These are phyloP conservation scores for Thripadectes ignobilis DNA, from an alignment of 2,797 vertebrate species.

Conservation along the genomic window DNA sequence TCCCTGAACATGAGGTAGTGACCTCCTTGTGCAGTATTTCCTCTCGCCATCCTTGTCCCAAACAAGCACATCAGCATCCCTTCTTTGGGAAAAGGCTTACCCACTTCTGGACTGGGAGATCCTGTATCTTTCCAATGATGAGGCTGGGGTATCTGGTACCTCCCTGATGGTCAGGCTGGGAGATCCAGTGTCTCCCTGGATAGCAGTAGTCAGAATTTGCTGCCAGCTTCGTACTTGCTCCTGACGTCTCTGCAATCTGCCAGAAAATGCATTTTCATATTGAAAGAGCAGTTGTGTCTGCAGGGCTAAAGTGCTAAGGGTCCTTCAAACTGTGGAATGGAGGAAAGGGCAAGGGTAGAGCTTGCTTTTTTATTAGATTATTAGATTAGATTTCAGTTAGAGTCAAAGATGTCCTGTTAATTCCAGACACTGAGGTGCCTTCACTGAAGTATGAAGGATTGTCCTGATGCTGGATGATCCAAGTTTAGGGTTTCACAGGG, in stretches of 20 bases:
- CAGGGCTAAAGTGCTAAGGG: neutral
- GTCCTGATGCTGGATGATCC: neutral
- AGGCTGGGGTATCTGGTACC: neutral
- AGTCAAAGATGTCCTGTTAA: neutral
- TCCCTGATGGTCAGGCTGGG: neutral
- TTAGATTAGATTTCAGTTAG: neutral
- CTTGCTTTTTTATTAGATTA: neutral
- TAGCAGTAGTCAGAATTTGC: neutral
- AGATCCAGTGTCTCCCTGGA: neutral
- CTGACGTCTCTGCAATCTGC: rapidly evolving
- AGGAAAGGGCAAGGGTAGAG: neutral
- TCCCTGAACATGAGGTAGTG: rapidly evolving
- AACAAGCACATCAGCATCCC: neutral
- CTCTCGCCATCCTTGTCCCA: neutral
- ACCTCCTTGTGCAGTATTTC: rapidly evolving
- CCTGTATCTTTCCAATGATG: rapidly evolving
- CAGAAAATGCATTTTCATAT: neutral
- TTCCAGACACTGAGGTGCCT: neutral
- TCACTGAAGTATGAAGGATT: neutral
- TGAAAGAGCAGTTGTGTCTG: neutral
- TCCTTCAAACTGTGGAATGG: neutral
- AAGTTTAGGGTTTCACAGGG: neutral
- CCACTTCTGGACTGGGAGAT: neutral
- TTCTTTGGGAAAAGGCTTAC: neutral
- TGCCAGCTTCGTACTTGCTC: neutral